Evolutionary conservation across 2,113 vertebrate species (phyloP).

Genomic region (Grus americana): DNA sequence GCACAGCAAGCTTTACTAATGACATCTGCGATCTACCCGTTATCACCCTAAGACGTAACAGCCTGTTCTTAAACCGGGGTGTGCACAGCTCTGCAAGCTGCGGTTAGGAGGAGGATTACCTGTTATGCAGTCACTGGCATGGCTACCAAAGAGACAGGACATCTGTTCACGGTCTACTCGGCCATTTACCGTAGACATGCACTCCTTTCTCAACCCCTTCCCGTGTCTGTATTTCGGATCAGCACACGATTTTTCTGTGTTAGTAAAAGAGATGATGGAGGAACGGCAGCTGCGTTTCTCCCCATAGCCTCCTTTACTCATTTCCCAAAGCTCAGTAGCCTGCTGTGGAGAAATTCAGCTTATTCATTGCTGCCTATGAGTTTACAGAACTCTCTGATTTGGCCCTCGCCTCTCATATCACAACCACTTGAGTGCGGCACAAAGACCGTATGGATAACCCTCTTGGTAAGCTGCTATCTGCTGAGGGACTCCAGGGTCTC

Average conservation of each 20-base stretch:
- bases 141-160: background rate
- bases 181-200: background rate
- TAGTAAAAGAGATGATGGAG: background rate
- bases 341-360: background rate
- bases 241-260: background rate
- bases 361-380: background rate
- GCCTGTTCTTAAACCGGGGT: background rate
- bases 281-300: background rate
- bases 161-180: background rate
- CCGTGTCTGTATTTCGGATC: background rate
- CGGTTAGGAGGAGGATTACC: background rate
- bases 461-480: background rate
- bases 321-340: background rate
- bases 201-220: background rate
- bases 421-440: background rate
- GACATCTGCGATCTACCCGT: background rate
- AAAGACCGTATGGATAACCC: background rate
- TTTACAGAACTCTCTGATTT: background rate
- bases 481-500: background rate
- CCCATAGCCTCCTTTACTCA: background rate
- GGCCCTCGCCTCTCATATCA: background rate
- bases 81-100: background rate
- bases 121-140: rapidly evolving
- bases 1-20: background rate
- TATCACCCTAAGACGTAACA: background rate